Conservation (phyloP, 2,113 vertebrate species). For the Gasterosteus nipponicus region DNA sequence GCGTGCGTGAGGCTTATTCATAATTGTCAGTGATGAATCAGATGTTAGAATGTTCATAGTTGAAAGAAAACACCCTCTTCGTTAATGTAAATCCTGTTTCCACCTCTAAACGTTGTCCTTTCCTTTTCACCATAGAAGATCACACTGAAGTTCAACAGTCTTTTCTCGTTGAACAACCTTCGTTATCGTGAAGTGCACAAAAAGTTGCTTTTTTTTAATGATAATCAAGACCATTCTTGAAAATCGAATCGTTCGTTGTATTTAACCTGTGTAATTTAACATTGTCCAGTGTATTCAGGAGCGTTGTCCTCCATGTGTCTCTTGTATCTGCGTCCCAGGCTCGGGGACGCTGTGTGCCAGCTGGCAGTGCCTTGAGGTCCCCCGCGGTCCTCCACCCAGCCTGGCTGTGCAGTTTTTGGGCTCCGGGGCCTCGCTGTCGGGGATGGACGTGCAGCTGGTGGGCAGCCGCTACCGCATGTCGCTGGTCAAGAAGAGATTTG, state of each 20-base stretch:
- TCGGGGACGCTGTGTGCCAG: conserved; percentile 90
- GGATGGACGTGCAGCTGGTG: conserved; percentile 89
- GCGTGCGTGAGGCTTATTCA: conserved; percentile 13
- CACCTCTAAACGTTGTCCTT: too few relatives aligned
- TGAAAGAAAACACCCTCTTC: neutral
- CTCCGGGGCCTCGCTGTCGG: conserved; percentile 89
- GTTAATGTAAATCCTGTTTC: neutral
- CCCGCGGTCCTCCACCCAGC: conserved; percentile 85
- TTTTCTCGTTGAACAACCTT: too few relatives aligned
- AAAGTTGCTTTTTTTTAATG: too few relatives aligned
- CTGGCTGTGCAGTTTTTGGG: conserved; percentile 94
- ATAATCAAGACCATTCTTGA: neutral
- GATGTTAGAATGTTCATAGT: conserved; percentile 24
- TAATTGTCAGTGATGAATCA: conserved; percentile 17
- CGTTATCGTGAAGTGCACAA: too few relatives aligned
- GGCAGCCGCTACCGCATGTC: conserved; percentile 93
- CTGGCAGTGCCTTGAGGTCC: conserved; percentile 89
- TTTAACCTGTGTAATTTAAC: neutral
- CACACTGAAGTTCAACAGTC: too few relatives aligned
- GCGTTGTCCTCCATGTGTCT: neutral
- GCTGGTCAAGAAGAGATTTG: conserved; percentile 93
- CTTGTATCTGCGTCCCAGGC: conserved; percentile 54
- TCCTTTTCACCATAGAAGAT: too few relatives aligned
- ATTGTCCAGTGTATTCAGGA: neutral
- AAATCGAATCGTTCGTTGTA: neutral